Evolutionary conservation across 2,113 vertebrate genomes (phyloP).

Genomic region (Ctenodactylus gundi): DNA sequence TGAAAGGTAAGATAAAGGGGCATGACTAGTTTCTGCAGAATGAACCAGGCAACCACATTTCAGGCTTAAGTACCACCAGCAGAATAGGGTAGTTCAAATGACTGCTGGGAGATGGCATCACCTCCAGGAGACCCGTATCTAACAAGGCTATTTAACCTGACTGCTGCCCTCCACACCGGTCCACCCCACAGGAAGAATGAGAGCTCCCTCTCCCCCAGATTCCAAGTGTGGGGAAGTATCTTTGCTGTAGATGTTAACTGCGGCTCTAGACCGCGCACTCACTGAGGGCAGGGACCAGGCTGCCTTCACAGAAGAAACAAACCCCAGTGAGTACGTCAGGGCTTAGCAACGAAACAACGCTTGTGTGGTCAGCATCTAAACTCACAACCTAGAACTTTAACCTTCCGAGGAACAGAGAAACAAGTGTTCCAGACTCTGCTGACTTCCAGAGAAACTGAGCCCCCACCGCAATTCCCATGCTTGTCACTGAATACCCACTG

Average conservation of each 20-base stretch:
- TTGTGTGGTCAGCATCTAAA: not conserved
- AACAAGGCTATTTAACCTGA: not conserved
- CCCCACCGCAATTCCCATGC: not conserved
- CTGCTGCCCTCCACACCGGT: not conserved
- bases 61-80: not conserved
- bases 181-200: not conserved
- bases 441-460: not conserved
- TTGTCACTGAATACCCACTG: not conserved
- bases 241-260: not conserved
- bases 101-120: not conserved
- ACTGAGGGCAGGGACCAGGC: not conserved
- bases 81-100: not conserved
- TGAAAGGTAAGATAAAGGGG: not conserved
- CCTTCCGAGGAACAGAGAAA: not conserved
- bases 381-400: not conserved
- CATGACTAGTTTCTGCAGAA: not conserved
- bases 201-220: not conserved
- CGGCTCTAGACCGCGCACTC: too few relatives aligned
- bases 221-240: not conserved
- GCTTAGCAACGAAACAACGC: not conserved
- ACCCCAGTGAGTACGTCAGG: not conserved
- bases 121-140: not conserved
- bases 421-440: not conserved
- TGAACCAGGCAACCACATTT: not conserved
- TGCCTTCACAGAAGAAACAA: not conserved